phyloP scores from a whole-genome alignment of 2,888 invertebrate genomes.

The Caenorhabditis virilis region DNA sequence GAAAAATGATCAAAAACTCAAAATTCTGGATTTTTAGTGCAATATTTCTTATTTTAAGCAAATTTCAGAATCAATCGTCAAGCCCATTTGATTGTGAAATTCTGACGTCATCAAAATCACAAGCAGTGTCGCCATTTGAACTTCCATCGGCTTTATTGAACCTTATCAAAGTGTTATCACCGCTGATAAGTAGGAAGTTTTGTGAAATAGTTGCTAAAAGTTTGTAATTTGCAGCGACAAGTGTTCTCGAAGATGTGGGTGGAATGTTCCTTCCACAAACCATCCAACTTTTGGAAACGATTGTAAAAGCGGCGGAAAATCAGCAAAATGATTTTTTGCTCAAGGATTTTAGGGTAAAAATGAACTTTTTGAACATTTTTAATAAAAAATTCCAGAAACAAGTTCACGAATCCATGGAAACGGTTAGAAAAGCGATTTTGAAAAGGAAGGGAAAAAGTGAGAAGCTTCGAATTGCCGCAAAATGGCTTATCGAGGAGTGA shows the following conservation, averaged over 20 bases:
- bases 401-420: conserved; percentile 24
- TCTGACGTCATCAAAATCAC: conserved; percentile 20
- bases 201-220: no score
- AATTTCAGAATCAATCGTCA: no score
- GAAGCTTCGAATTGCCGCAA: conserved; percentile 13
- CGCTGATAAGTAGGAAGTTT: conserved; percentile 27
- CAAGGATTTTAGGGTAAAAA: conserved; percentile 23
- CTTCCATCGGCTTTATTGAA: conserved; percentile 41
- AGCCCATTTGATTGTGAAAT: conserved; percentile 44
- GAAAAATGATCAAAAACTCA: no score
- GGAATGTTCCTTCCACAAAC: conserved; percentile 33
- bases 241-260: conserved; percentile 35
- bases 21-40: no score
- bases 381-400: conserved; percentile 15
- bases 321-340: conserved; percentile 44
- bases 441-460: conserved; percentile 31
- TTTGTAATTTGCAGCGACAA: conserved; percentile 34
- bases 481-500: conserved; percentile 17
- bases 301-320: conserved; percentile 26
- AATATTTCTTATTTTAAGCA: no score
- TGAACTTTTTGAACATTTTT: conserved; percentile 9
- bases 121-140: conserved; percentile 45
- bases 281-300: conserved; percentile 30
- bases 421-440: conserved; percentile 25
- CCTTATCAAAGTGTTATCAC: conserved; percentile 36